A percentile compares a stretch with the other conserved stretches of the same genome.
phyloP scores from a whole-genome alignment of 2,113 vertebrate genomes.

The Pipra filicauda region DNA sequence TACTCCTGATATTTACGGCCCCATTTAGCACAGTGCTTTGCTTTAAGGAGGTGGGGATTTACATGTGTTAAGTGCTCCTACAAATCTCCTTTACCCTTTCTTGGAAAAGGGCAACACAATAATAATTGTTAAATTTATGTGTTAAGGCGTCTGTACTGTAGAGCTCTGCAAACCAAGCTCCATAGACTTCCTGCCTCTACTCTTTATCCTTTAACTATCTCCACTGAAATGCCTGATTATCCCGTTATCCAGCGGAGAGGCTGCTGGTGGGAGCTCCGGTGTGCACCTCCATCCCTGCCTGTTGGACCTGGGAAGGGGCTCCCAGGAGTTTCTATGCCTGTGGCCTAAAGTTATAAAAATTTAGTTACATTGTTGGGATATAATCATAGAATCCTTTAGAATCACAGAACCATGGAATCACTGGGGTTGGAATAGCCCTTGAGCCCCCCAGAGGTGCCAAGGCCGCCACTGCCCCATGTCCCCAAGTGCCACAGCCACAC shows the following conservation, averaged over 20 bases:
- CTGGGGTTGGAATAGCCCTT: fast-evolving
- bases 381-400: background rate
- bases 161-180: slow-evolving; percentile 52
- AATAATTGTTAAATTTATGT: slow-evolving; percentile 77
- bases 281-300: background rate
- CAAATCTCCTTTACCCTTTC: slow-evolving; percentile 81
- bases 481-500: background rate
- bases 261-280: background rate
- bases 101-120: slow-evolving; percentile 77
- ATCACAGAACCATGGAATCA: background rate
- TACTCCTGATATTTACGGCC: slow-evolving; percentile 70
- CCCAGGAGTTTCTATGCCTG: background rate
- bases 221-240: background rate
- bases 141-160: slow-evolving; percentile 52
- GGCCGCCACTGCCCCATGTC: background rate
- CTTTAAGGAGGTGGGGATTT: slow-evolving; percentile 71
- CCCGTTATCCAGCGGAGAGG: background rate
- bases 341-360: too few relatives aligned
- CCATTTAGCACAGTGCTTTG: slow-evolving; percentile 62
- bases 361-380: fast-evolving
- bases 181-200: slow-evolving; percentile 2
- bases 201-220: background rate
- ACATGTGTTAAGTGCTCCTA: slow-evolving; percentile 74
- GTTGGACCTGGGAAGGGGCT: background rate
- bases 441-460: background rate